These are phyloP conservation scores for Eutrigla gurnardus DNA, from an alignment of 2,797 vertebrate species.

Conservation along the genomic window DNA sequence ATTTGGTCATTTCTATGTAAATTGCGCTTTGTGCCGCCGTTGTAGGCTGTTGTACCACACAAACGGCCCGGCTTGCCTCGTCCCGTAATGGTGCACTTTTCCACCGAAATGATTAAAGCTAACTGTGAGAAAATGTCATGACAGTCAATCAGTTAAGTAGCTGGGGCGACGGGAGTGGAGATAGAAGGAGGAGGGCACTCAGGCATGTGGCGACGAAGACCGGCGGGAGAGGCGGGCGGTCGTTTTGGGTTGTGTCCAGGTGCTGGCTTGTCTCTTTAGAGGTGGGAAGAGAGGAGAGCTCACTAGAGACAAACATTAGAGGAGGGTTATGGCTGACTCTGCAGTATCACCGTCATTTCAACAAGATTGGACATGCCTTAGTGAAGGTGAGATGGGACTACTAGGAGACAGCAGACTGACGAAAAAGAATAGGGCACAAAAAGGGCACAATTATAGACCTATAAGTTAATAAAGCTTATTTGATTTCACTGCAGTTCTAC, in stretches of 20 bases:
- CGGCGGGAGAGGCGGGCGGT: constrained; percentile 45
- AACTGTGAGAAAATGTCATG: constrained; percentile 65
- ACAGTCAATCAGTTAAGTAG: constrained; percentile 68
- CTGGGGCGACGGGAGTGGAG: constrained; percentile 40
- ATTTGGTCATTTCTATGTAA: constrained; percentile 85
- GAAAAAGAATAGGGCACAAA: constrained; percentile 13
- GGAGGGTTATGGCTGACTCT: constrained; percentile 61
- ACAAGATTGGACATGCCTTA: constrained; percentile 63
- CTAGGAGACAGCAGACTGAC: constrained; percentile 29
- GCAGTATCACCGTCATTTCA: constrained; percentile 63
- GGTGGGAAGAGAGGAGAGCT: constrained; percentile 42
- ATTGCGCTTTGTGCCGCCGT: constrained; percentile 71
- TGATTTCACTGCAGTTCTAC: constrained; percentile 33
- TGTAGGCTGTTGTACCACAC: constrained; percentile 56
- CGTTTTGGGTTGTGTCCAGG: constrained; percentile 70
- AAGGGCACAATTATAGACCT: constrained; percentile 23
- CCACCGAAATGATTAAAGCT: constrained; percentile 67
- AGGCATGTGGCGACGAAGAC: constrained; percentile 51
- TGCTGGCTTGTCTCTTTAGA: constrained; percentile 44
- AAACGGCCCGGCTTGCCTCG: constrained; percentile 52
- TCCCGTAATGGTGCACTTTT: constrained; percentile 52
- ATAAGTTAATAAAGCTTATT: constrained; percentile 42
- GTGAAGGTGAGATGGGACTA: constrained; percentile 54
- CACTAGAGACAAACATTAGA: constrained; percentile 65
- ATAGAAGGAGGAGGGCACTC: constrained; percentile 39